Evolutionary conservation across 2,113 vertebrate genomes (phyloP).

Genomic region (Leiothrix lutea): DNA sequence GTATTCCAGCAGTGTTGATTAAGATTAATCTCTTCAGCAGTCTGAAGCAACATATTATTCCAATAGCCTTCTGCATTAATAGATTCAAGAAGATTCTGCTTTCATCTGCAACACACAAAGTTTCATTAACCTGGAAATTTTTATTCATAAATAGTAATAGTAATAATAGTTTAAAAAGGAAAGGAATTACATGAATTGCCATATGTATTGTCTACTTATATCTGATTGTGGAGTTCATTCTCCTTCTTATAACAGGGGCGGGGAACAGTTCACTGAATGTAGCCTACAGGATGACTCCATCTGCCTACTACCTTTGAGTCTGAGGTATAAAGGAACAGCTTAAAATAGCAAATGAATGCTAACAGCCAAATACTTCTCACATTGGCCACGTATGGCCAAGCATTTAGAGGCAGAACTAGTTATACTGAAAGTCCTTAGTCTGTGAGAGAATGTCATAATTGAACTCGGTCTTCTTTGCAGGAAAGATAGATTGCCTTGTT

Average conservation of each 20-base stretch:
- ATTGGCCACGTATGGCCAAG: not conserved
- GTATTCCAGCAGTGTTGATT: not conserved
- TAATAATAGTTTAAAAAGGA: not conserved
- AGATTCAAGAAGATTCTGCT: not conserved
- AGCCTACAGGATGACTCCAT: not conserved
- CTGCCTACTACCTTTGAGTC: not conserved
- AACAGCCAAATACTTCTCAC: not conserved
- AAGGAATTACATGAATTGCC: not conserved
- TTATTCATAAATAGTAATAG: not conserved
- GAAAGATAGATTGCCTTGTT: not conserved
- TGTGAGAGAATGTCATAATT: not conserved
- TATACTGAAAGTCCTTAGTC: not conserved
- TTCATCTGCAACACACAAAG: not conserved
- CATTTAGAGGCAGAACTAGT: not conserved
- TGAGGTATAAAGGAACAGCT: not conserved
- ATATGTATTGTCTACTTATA: not conserved
- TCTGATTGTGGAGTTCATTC: not conserved
- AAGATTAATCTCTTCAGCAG: not conserved
- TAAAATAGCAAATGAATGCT: not conserved
- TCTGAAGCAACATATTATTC: not conserved
- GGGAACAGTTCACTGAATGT: not conserved
- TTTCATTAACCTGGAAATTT: not conserved
- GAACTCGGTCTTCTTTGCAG: not conserved
- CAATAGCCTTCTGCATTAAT: not conserved
- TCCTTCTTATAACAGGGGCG: not conserved